Evolutionary conservation across 2,113 vertebrate species (phyloP).

Genomic region (Heterocephalus glaber): DNA sequence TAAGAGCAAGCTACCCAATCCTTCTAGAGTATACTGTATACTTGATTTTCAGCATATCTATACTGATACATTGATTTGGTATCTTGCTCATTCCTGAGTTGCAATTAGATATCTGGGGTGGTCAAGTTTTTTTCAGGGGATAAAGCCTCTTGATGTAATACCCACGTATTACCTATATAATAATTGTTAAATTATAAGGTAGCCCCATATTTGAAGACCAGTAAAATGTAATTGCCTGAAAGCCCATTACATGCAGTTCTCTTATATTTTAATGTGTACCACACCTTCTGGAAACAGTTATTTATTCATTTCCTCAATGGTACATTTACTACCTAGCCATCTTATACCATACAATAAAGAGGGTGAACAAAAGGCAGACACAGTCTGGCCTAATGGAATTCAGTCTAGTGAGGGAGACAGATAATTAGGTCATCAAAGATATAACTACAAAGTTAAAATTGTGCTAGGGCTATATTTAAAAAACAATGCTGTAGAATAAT

Average conservation of each 20-base stretch:
- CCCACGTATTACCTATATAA: not conserved
- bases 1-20: not conserved
- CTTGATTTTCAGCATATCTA: not conserved
- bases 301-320: not conserved
- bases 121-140: not conserved
- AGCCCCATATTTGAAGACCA: not conserved
- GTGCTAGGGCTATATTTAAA: not conserved
- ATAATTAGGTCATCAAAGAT: not conserved
- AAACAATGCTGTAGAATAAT: not conserved
- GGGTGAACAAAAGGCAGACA: not conserved
- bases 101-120: not conserved
- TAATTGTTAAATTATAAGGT: not conserved
- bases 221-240: not conserved
- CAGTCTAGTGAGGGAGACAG: not conserved
- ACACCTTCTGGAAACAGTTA: not conserved
- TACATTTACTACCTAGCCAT: not conserved
- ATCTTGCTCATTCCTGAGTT: not conserved
- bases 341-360: not conserved
- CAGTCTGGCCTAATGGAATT: not conserved
- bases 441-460: not conserved
- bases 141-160: not conserved
- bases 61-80: not conserved
- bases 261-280: not conserved
- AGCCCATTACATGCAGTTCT: not conserved
- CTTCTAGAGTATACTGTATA: not conserved